Evolutionary conservation across 2,113 vertebrate species (phyloP).

Genomic region (Vulpes ferrilata): DNA sequence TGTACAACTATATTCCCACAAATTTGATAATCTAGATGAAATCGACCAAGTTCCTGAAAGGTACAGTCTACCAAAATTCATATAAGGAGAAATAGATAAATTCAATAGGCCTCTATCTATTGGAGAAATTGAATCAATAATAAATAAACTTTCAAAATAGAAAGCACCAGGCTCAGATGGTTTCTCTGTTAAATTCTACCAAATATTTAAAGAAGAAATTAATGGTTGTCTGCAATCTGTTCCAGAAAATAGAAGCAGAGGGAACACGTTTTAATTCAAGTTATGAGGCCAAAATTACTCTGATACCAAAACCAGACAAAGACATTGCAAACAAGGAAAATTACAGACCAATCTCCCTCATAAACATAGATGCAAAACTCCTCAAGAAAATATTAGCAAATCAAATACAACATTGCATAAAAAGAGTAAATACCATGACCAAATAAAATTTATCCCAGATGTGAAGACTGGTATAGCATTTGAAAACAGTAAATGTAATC

Average conservation of each 20-base stretch:
- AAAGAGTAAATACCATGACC: neutral
- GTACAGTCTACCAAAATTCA: neutral
- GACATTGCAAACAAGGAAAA: neutral
- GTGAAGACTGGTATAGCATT: neutral
- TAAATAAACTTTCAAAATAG: neutral
- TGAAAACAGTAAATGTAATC: neutral
- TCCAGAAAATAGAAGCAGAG: conserved; percentile 21
- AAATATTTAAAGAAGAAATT: neutral
- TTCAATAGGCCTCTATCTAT: neutral
- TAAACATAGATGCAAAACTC: neutral
- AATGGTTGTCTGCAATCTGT: neutral
- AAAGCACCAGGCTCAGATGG: neutral
- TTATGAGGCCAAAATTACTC: neutral
- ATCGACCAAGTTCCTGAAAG: neutral
- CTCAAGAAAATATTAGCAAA: neutral
- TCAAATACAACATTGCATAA: neutral
- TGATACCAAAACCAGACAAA: neutral
- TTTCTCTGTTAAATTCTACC: neutral
- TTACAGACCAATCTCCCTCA: neutral
- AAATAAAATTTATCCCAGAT: neutral
- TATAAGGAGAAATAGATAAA: neutral
- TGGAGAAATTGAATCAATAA: neutral
- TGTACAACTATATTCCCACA: neutral
- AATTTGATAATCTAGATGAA: neutral
- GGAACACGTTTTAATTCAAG: neutral